Base-by-base conservation (phyloP, 2,797 vertebrate genomes). In the Scomberomorus guttatus region DNA sequence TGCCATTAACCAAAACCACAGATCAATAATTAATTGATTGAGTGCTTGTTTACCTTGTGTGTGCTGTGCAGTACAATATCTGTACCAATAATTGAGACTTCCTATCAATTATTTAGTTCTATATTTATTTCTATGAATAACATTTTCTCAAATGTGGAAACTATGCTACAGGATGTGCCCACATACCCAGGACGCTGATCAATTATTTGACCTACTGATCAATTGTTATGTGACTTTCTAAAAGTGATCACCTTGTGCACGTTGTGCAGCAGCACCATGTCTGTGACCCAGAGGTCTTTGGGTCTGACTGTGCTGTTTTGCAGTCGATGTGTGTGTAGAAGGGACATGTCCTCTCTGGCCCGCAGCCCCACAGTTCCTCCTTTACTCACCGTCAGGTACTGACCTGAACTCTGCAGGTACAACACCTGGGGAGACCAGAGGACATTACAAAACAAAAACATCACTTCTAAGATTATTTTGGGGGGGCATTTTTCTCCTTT, bases 221-320 rank as follows among this genome's bases (percentile, higher is more conserved):
- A 3, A 2, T 17, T 44, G 52, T 22, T 14, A 25, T 25, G 54
- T 17, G 64, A 15, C 15, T 22, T 63, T 65, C 0, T 37, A 12
- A 25, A 65, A 52, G 32, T 11, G 52, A 81, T 67, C 89, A 97
- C 97, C 96, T 97, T 96, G 89, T 96, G 93, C 11, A 95, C 83
- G 42, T 97, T 97, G 87, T 92, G 93, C 79, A 97, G 88, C 76
- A 95, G 89, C 82, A 94, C 95, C 88, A 95, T 62, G 61, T 95
- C 95, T 1, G 97, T 97, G 75, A 96, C 96, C 96, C 96, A 97
- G 27, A 97, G 93, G 90, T 97, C 94, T 90, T 95, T 96, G 71
- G 94, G 92, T 72, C 89, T 88, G 62, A 95, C 93, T 1, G 93
- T 90, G 87, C 95, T 94, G 66, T 95, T 96, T 46, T 90, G 92